Base-by-base conservation (phyloP, 2,113 vertebrate species). In the Thalassoma bifasciatum region DNA sequence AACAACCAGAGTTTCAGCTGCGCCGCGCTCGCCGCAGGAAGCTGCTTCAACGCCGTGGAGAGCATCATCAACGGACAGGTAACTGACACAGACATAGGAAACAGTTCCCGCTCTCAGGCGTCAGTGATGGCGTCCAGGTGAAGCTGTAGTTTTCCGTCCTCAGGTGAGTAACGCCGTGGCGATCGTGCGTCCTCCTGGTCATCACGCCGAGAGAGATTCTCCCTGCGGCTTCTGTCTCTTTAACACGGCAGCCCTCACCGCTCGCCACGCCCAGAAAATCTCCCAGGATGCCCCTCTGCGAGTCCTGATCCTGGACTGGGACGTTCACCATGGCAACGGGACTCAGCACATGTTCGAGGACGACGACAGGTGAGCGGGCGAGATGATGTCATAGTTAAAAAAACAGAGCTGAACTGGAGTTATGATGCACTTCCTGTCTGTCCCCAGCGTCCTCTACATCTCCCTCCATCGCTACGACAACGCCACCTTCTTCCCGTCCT, bases 191-290 rank as follows among this genome's bases (percentile, higher is more conserved):
- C 96, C 96, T 78, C 77, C 96, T 5, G 37, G 96, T 71, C 96
- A 98, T 72, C 96, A 98, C 1, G 96, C 96, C 0, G 96, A 97
- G 82, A 65, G 37, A 17, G 92, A 93, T 11, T 47, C 77, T 0
- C 94, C 96, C 5, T 96, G 96, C 0, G 96, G 96, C 8, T 98
- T 97, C 91, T 98, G 96, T 80, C 92, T 98, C 89, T 98, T 98
- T 89, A 97, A 98, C 86, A 95, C 94, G 0, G 95, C 94, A 0
- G 95, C 96, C 0, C 91, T 98, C 19, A 83, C 95, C 0, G 96
- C 96, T 23, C 95, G 95, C 22, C 92, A 95, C 1, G 96, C 96
- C 1, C 96, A 98, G 81, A 84, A 86, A 38, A 75, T 94, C 38
- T 91, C 91, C 66, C 80, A 85, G 0, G 80, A 71, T 34, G 79